A percentile compares a stretch with the other conserved stretches of the same genome.
phyloP scores from a whole-genome alignment of 2,888 invertebrate species.

The Eurytoma californica region DNA sequence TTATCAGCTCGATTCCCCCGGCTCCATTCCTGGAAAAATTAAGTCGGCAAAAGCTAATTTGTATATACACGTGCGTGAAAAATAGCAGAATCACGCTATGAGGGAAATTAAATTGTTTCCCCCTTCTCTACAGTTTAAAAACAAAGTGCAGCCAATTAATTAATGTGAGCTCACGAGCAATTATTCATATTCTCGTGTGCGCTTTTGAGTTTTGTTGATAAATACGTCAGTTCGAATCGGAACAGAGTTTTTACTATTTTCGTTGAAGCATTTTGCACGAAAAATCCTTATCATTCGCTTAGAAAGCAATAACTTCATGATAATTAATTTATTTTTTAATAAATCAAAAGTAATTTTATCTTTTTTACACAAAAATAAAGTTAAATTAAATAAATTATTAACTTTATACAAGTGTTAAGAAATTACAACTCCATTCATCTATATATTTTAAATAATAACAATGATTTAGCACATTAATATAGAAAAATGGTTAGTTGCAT shows the following conservation, averaged over 20 bases:
- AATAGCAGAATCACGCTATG: conserved; percentile 19
- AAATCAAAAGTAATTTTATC: too few species aligned
- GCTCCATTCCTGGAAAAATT: conserved; percentile 14
- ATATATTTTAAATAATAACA: too few species aligned
- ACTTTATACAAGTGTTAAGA: too few species aligned
- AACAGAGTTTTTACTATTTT: neutral
- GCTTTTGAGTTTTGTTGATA: conserved; percentile 11
- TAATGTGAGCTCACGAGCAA: conserved; percentile 29
- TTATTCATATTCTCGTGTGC: conserved; percentile 23
- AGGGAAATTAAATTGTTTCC: conserved; percentile 17
- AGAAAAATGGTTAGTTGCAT: too few species aligned
- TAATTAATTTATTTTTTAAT: too few species aligned
- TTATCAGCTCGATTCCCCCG: neutral
- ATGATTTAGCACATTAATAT: too few species aligned
- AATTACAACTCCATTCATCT: too few species aligned
- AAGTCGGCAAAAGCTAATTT: conserved; percentile 25
- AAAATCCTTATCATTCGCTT: neutral
- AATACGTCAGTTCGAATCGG: conserved; percentile 34
- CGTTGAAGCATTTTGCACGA: neutral
- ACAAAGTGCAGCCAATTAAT: conserved; percentile 29
- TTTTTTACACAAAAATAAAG: too few species aligned
- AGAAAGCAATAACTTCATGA: too few species aligned
- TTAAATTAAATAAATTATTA: too few species aligned
- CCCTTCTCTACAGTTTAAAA: neutral
- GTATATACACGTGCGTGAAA: neutral